Base-by-base conservation (phyloP, 2,113 vertebrate species). In the Notothenia rossii region DNA sequence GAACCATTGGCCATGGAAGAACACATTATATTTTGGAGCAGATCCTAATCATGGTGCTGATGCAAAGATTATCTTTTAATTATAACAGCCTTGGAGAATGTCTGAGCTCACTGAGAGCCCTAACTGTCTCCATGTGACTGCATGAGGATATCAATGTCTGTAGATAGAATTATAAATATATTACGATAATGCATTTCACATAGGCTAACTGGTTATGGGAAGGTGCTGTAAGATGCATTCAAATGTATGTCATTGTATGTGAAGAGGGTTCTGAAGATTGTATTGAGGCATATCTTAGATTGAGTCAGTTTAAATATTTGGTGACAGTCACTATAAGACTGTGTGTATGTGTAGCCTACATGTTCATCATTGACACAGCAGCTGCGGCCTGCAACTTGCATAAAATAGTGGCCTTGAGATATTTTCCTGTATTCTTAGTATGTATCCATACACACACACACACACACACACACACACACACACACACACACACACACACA, bases 211-310 rank as follows among this genome's bases (percentile, higher is more conserved):
- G 20, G 51, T 75, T 49, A 64, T 69, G 25, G 68, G 40, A 17
- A 45, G 75, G 54, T 43, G 66, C 66, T 62, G 14, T 29, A 20
- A 58, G 59, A 67, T 5, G 10, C 25, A 61, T 54, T 75, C 7
- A 9, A 59, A 12, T n/a, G 60, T 46, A 55, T 53, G 69, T 75
- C n/a, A 60, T 75, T 68, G 51, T 63, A 29, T 59, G 20, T 69
- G 67, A 72, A 56, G 10, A 18, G 65, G 25, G 7, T 8, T 17
- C 77, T 73, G 75, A 40, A 40, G 51, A 20, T 48, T 22, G 15
- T 22, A 59, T 48, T 58, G 10, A 22, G 6, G 64, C 46, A 60
- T 86, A 78, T 75, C 80, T 58, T 73, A 72, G 59, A 25, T 58
- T 15, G 64, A 65, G 36, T 69, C 46, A 66, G 36, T 40, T 40